A percentile compares a stretch with the other conserved stretches of the same genome.
Evolutionary conservation across 2,888 invertebrate genomes (phyloP).

Genomic region (Taphrorychus bicolor): DNA sequence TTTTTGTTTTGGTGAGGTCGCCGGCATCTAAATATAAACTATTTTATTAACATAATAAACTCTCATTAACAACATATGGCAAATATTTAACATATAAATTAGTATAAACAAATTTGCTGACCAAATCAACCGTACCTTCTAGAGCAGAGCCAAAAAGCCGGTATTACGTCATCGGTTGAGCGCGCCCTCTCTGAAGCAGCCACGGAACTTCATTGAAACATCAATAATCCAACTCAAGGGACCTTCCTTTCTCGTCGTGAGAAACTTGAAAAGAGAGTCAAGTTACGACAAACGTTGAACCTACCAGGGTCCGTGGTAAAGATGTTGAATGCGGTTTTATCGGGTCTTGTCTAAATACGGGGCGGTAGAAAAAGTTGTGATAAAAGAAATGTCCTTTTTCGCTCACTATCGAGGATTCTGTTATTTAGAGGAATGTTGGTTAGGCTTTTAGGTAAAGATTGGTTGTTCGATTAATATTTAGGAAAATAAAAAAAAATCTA

Average conservation of each 20-base stretch:
- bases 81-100: too few species aligned
- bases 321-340: neutral
- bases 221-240: neutral
- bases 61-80: too few species aligned
- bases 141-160: neutral
- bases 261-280: neutral
- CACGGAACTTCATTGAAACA: neutral
- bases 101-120: neutral
- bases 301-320: neutral
- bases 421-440: too few species aligned
- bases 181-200: neutral
- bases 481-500: too few species aligned
- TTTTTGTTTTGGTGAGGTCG: too few species aligned
- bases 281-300: conserved; percentile 4
- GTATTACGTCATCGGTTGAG: neutral
- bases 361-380: neutral
- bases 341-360: neutral
- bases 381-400: too few species aligned
- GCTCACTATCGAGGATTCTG: too few species aligned
- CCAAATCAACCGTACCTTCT: neutral
- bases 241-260: neutral
- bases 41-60: too few species aligned
- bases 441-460: too few species aligned
- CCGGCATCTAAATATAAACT: too few species aligned
- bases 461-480: too few species aligned